Percentiles rank a stretch among this genome's conserved stretches.
Conservation (phyloP, 2,797 vertebrate species). For the Anomalospiza imberbis region DNA sequence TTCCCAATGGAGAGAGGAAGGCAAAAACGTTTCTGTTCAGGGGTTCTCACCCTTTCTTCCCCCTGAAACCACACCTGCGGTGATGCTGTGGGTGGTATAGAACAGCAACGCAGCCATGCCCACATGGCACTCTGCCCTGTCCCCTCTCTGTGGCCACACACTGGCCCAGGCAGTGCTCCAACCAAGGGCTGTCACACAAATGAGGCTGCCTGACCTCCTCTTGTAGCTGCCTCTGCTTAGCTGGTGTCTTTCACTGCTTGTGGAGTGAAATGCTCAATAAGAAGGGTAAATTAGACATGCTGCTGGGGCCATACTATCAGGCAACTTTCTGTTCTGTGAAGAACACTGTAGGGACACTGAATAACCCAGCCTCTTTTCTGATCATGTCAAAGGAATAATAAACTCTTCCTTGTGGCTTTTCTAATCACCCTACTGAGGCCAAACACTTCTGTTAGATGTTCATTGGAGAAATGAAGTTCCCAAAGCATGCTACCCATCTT, state of each 20-base stretch:
- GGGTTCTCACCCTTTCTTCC: neutral
- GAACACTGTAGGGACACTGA: neutral
- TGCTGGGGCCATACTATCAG: neutral
- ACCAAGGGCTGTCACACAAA: neutral
- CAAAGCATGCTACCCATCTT: neutral
- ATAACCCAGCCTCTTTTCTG: neutral
- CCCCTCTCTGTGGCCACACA: neutral
- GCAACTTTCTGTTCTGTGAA: neutral
- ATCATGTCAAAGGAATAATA: neutral
- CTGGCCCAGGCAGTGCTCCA: neutral
- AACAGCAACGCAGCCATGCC: neutral
- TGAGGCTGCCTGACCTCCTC: neutral
- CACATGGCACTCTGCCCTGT: neutral
- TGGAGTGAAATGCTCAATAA: neutral
- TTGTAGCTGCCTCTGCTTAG: neutral
- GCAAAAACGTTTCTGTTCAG: accelerated
- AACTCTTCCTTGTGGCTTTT: neutral
- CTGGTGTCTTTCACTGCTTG: neutral
- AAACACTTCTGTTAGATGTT: neutral
- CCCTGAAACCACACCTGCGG: neutral
- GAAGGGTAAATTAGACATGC: neutral
- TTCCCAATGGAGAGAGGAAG: neutral
- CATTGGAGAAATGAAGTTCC: neutral
- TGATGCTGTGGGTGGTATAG: neutral
- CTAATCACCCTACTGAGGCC: neutral